These are phyloP conservation scores for Megaceryle maxima DNA, from an alignment of 2,113 vertebrate genomes.

Conservation along the genomic window DNA sequence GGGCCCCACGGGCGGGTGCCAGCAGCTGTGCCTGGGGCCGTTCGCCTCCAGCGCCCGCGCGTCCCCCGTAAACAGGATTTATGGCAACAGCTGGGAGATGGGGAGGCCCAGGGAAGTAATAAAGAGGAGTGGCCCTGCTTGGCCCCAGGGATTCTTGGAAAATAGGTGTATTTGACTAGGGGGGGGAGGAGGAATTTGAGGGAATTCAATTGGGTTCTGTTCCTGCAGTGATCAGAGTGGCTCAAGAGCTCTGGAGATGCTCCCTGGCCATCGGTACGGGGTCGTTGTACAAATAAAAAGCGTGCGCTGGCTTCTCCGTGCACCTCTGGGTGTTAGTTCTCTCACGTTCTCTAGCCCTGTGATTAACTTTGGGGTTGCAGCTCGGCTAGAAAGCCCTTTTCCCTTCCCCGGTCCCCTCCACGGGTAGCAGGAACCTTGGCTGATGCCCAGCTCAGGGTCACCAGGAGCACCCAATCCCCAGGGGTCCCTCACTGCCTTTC, in stretches of 20 bases:
- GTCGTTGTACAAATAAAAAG: accelerated
- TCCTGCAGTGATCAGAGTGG: accelerated
- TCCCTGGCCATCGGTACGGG: background rate
- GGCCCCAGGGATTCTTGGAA: background rate
- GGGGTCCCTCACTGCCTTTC: background rate
- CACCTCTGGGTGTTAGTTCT: accelerated
- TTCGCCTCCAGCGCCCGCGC: constrained; percentile 10
- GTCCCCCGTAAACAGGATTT: background rate
- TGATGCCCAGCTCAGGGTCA: accelerated
- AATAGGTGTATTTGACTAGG: background rate
- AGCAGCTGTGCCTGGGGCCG: background rate
- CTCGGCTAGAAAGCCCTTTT: background rate
- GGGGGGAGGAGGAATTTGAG: background rate
- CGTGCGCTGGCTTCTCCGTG: accelerated
- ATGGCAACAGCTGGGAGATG: constrained; percentile 68
- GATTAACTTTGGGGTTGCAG: background rate
- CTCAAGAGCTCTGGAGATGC: background rate
- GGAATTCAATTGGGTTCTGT: background rate
- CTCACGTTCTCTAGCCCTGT: background rate
- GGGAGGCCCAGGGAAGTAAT: background rate
- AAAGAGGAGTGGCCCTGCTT: constrained; percentile 16
- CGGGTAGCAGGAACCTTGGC: background rate
- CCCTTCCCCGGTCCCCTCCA: background rate
- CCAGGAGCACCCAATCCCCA: accelerated
- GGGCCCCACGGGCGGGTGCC: background rate